Base-by-base conservation (phyloP, 2,797 vertebrate genomes). In the Ispidina lecontei region DNA sequence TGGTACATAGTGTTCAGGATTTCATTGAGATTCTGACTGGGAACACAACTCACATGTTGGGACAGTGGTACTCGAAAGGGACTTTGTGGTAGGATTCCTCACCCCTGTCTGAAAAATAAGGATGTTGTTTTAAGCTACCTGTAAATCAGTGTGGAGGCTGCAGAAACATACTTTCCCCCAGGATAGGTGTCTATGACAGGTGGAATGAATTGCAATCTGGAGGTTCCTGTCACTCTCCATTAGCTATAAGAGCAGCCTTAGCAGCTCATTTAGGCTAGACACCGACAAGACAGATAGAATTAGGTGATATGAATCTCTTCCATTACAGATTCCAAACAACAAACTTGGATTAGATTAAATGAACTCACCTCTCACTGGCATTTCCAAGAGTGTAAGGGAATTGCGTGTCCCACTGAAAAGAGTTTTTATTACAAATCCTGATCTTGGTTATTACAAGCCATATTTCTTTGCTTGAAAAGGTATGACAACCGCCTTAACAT, bases 291-390 rank as follows among this genome's bases (percentile, higher is more conserved):
- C 67, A 88, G 76, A 88, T 63, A 78, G 70, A 91, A 86, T 84
- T 88, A 90, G 77, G n/a, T 73, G 86, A 94, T 94, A 95, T 56
- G 86, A 90, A 92, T 88, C 90, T 93, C 88, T 87, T 92, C 86
- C 87, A 82, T 94, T 91, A 90, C 86, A 93, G 52, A 78, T 88
- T 44, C 59, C 86, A 88, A 95, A 79, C 91, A 93, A 75, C 67
- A 91, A 67, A 73, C 44, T 67, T 76, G 74, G 41, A 82, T 78
- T 81, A 79, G 70, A 67, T 78, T 63, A 92, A 90, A 88, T 75
- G 51, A 92, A 67, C 55, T 96, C 73, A 37, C 46, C 35, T 78
- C 29, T 79, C 22, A 20, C 14, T 84, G 87, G 39, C 51, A 74
- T 93, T 86, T 94, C 64, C 67, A 62, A 71, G 21, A 58, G 26